Base-by-base conservation (phyloP, 2,113 vertebrate genomes). In the Limnothrissa miodon region DNA sequence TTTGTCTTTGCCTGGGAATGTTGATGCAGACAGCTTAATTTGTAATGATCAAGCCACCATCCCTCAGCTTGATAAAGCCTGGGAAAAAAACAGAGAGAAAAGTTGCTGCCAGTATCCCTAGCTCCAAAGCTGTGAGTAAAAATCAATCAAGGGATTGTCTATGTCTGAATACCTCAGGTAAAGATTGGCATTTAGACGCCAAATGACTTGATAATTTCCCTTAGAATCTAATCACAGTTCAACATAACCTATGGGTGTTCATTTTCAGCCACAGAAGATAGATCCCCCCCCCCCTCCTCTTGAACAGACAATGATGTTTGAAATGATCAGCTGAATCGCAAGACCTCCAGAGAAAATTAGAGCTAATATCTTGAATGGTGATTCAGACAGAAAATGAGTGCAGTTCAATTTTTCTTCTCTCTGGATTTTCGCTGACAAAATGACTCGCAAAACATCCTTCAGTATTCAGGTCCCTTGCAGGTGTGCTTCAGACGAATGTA, bases 191-290 rank as follows among this genome's bases (percentile, higher is more conserved):
- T 74, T 74, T 74, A 74, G 25, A 39, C 29, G 5, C 66, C 66
- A 74, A 74, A 74, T 74, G 33, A 39, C 66, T 74, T 74, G 66
- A 74, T 74, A 36, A 74, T 74, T 74, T 36, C 66, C 33, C 5
- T 15, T 74, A 36, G 29, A 74, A 74, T 74, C 66, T 33, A 74
- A 74, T 74, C 66, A 74, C 66, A 74, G 66, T 74, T 74, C 66
- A 74, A 74, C 66, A 74, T 74, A 74, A 36, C 66, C 66, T 36
- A 74, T 74, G 66, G 66, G 66, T 74, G 66, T 36, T 74, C 13
- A 33, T 74, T 36, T 74, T 36, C 13, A 4, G 17, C 33, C 1
- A 8, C 8, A n/a, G n/a, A 25, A 62, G 25, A 62, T 9, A 62
- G 25, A 29, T 29, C 29, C 13, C 13, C 17, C 51, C 51, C 42